A percentile compares a stretch with the other conserved stretches of the same genome.
Evolutionary conservation across 2,797 vertebrate genomes (phyloP).

Genomic region (Holocentrus rufus): DNA sequence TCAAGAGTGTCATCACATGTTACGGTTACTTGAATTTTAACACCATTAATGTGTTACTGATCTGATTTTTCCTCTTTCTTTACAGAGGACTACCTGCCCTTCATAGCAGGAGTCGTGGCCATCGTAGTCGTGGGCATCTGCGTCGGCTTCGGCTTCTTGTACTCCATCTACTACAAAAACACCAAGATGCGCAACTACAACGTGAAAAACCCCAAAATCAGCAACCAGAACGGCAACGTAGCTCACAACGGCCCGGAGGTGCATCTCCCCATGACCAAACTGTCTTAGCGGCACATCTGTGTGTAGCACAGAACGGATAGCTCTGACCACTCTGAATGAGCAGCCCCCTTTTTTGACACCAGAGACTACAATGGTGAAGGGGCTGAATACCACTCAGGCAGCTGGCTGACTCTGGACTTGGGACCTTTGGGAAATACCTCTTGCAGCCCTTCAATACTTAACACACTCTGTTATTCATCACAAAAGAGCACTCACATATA

Average conservation of each 20-base stretch:
- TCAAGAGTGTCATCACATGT: neutral
- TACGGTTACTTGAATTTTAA: neutral
- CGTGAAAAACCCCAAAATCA: slow-evolving; percentile 79
- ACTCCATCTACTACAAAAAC: slow-evolving; percentile 86
- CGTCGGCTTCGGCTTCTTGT: slow-evolving; percentile 78
- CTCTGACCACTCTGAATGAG: slow-evolving; percentile 40
- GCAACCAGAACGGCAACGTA: slow-evolving; percentile 75
- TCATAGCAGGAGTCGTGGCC: slow-evolving; percentile 83
- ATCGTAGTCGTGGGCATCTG: slow-evolving; percentile 77
- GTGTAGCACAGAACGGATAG: slow-evolving; percentile 13
- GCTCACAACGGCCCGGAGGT: slow-evolving; percentile 80
- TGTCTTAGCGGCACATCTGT: slow-evolving; percentile 64
- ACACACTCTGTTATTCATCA: neutral
- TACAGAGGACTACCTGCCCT: slow-evolving; percentile 85
- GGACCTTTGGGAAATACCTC: slow-evolving; percentile 23
- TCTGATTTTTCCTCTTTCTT: slow-evolving; percentile 49
- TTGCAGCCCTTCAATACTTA: neutral
- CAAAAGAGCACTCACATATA: neutral
- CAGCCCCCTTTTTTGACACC: slow-evolving; percentile 32
- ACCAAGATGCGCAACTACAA: slow-evolving; percentile 84
- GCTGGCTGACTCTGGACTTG: slow-evolving; percentile 24
- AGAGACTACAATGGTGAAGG: slow-evolving; percentile 9
- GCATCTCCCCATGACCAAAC: slow-evolving; percentile 81
- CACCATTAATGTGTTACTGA: slow-evolving; percentile 13
- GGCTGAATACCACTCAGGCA: slow-evolving; percentile 21